These are phyloP conservation scores for Amphimallon solstitiale DNA, from an alignment of 2,888 invertebrate species.

Conservation along the genomic window DNA sequence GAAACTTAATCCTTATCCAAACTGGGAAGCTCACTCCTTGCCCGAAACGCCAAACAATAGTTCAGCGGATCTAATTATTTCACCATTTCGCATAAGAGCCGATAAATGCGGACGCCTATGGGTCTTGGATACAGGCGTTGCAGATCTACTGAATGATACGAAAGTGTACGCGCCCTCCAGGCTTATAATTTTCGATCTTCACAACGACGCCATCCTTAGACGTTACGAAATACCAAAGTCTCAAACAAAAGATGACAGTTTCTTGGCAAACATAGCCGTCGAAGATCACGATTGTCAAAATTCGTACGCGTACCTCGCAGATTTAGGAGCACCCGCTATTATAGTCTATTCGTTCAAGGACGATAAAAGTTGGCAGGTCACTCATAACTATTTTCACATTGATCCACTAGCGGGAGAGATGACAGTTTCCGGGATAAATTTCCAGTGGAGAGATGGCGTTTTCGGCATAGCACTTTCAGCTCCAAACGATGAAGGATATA, in stretches of 20 bases:
- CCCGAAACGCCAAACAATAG: slow-evolving; percentile 59
- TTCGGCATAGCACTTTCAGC: slow-evolving; percentile 79
- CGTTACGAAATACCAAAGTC: slow-evolving; percentile 72
- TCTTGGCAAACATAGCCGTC: slow-evolving; percentile 80
- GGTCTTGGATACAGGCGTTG: slow-evolving; percentile 80
- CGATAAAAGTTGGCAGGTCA: slow-evolving; percentile 78
- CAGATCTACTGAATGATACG: slow-evolving; percentile 67
- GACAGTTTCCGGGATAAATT: slow-evolving; percentile 74
- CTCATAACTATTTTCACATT: slow-evolving; percentile 67
- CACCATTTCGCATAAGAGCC: slow-evolving; percentile 77
- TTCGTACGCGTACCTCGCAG: slow-evolving; percentile 78
- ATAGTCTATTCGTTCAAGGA: slow-evolving; percentile 81
- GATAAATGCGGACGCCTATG: slow-evolving; percentile 82
- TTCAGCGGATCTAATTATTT: slow-evolving; percentile 72
- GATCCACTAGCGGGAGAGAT: slow-evolving; percentile 77
- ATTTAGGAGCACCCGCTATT: slow-evolving; percentile 74
- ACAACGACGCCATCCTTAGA: slow-evolving; percentile 75
- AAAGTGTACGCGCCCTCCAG: slow-evolving; percentile 69
- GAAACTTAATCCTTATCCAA: slow-evolving; percentile 79
- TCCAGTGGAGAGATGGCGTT: slow-evolving; percentile 81
- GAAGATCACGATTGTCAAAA: slow-evolving; percentile 80
- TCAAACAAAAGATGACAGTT: slow-evolving; percentile 74
- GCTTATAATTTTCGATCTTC: slow-evolving; percentile 77
- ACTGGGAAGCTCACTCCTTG: slow-evolving; percentile 80
- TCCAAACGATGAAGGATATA: slow-evolving; percentile 71